Percentiles rank a stretch among this genome's conserved stretches.
These are phyloP conservation scores for Strigops habroptila DNA, from an alignment of 2,113 vertebrate species.

Conservation along the genomic window DNA sequence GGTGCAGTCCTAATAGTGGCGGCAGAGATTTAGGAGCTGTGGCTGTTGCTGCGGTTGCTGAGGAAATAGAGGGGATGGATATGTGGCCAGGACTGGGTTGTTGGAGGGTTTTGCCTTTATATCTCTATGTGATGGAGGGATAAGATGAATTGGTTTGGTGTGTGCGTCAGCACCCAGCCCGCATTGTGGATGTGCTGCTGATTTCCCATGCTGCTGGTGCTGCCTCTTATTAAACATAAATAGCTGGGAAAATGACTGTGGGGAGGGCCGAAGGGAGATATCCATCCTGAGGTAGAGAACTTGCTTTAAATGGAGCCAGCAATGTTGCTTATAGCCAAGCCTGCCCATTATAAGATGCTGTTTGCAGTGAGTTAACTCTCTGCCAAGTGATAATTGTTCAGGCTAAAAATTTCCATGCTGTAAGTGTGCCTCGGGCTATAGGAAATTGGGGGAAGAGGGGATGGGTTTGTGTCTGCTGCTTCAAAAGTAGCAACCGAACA, in stretches of 20 bases:
- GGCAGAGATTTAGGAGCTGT: background rate
- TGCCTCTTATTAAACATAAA: constrained; percentile 36
- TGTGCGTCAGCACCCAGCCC: background rate
- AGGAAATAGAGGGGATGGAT: background rate
- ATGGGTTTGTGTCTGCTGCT: background rate
- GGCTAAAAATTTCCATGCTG: constrained; percentile 51
- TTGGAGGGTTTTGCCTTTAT: background rate
- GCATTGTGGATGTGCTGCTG: background rate
- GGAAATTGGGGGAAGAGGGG: constrained; percentile 6
- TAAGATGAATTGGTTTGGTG: background rate
- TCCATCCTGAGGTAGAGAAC: background rate
- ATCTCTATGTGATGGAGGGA: background rate
- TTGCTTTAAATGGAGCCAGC: background rate
- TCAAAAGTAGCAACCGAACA: rapidly evolving
- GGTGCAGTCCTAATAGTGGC: background rate
- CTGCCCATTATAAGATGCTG: constrained; percentile 13
- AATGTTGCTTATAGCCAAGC: constrained; percentile 1
- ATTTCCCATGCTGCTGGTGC: constrained; percentile 7
- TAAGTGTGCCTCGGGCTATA: background rate
- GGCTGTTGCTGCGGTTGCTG: background rate
- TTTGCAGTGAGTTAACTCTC: constrained; percentile 26
- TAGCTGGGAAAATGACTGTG: background rate
- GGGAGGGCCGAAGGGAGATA: background rate
- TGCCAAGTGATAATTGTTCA: constrained; percentile 33
- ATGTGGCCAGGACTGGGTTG: background rate